Evolutionary conservation across 2,113 vertebrate species (phyloP), one percentile per base, ranked within the genome.

Genomic region (Salminus brasiliensis): DNA sequence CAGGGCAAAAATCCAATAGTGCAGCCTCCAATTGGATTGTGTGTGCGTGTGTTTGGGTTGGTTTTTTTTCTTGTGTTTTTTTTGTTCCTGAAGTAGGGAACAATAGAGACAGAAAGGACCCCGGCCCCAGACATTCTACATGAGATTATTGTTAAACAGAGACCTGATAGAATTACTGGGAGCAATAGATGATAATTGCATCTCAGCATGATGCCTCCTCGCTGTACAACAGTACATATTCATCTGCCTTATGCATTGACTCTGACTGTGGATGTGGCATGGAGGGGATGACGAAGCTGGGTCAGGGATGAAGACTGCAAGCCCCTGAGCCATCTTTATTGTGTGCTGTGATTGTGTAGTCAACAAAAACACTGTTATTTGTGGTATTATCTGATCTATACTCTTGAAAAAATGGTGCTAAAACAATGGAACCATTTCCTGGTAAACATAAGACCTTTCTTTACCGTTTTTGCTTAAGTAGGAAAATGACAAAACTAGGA

Each of bases 161-260:
- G 91, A 89, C 93, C 94, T 95, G 95, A 96, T 95, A 92, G 89
- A 94, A 96, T 96, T 96, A 96, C 92, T 91, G 95, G 94, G 95
- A 96, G 95, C 95, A 95, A 97, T 96, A 95, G 94, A 96, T 96
- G 94, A 96, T 96, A 97, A 95, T 96, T 96, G 93, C 95, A 96
- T 94, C 94, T 95, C 91, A 92, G 89, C 92, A 95, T 95, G 91
- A 92, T 92, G 95, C 91, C 90, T 89, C 87, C 86, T 89, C 83
- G 15, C 88, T 79, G 72, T 91, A 92, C 89, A 81, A 70, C 72
- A 87, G 83, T 90, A 91, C 88, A 89, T 89, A 92, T 92, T 92
- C 89, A 92, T 93, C 91, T 90, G 80, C 83, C 88, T 90, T 92
- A 89, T 88, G 89, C 91, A 91, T 91, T 16, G 88, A 82, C 69